Evolutionary conservation across 2,888 invertebrate species (phyloP).

Genomic region (Cryptocheilus praepositus): DNA sequence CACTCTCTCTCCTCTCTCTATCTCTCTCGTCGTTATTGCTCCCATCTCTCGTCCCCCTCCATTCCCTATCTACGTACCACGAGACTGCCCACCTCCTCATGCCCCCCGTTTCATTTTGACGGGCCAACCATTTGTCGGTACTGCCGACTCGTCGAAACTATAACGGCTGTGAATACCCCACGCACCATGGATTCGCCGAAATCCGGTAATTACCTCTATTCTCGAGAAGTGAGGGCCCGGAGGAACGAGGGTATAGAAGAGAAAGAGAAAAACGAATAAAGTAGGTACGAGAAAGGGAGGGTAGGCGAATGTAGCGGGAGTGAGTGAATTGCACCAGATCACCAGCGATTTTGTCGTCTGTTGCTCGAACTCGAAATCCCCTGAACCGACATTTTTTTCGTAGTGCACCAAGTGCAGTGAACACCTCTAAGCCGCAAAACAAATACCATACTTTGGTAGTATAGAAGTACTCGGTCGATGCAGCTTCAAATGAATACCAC

Average conservation of each 20-base stretch:
- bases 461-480: no score
- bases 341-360: no score
- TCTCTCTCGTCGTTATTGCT: not conserved
- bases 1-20: constrained; percentile 15
- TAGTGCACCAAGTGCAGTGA: not conserved
- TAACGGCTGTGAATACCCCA: constrained; percentile 57
- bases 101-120: constrained; percentile 48
- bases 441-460: no score
- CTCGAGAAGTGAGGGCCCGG: constrained; percentile 29
- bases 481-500: no score
- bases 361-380: constrained; percentile 49
- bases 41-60: constrained; percentile 4
- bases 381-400: constrained; percentile 45
- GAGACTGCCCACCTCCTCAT: constrained; percentile 12
- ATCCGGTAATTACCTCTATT: constrained; percentile 62
- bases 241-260: constrained; percentile 22
- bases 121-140: constrained; percentile 41
- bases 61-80: constrained; percentile 4
- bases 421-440: no score
- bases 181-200: constrained; percentile 57
- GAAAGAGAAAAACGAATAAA: constrained; percentile 13
- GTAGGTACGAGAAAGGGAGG: not conserved
- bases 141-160: constrained; percentile 57
- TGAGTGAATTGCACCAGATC: constrained; percentile 48
- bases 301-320: no score